phyloP scores from a whole-genome alignment of 1,140 invertebrate species.

The Drosophila sucinea region DNA sequence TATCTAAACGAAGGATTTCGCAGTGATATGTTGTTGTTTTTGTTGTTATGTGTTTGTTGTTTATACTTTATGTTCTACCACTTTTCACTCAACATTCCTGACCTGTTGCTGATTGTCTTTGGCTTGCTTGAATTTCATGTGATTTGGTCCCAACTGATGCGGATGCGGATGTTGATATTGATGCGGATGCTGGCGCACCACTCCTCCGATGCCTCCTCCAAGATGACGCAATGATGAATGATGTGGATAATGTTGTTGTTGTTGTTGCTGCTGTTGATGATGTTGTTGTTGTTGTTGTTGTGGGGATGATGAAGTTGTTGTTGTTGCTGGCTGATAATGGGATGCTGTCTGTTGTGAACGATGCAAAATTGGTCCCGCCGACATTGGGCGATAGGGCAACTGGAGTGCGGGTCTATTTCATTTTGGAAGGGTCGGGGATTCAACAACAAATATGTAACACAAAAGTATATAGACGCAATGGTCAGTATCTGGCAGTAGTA shows the following conservation, averaged over 20 bases:
- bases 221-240: constrained; percentile 81
- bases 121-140: constrained; percentile 67
- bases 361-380: constrained; percentile 82
- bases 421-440: not conserved
- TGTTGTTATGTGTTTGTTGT: constrained; percentile 1
- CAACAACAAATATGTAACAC: constrained; percentile 40
- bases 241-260: constrained; percentile 66
- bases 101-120: constrained; percentile 81
- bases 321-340: constrained; percentile 71
- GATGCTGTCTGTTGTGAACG: constrained; percentile 76
- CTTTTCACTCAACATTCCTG: constrained; percentile 50
- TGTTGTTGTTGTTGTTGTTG: constrained; percentile 28
- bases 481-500: constrained; percentile 36
- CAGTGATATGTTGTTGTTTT: not conserved
- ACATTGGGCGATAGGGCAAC: constrained; percentile 82
- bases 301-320: constrained; percentile 42
- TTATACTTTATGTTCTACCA: constrained; percentile 19
- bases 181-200: constrained; percentile 49
- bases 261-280: constrained; percentile 41
- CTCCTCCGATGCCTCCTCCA: constrained; percentile 63
- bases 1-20: not conserved
- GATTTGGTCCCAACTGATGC: constrained; percentile 69
- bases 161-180: constrained; percentile 3
- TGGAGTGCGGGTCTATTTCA: constrained; percentile 74
- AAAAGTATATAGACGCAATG: constrained; percentile 36